Percentiles rank a stretch among this genome's conserved stretches.
These are phyloP conservation scores for Upupa epops DNA, from an alignment of 2,113 vertebrate species.

Conservation along the genomic window DNA sequence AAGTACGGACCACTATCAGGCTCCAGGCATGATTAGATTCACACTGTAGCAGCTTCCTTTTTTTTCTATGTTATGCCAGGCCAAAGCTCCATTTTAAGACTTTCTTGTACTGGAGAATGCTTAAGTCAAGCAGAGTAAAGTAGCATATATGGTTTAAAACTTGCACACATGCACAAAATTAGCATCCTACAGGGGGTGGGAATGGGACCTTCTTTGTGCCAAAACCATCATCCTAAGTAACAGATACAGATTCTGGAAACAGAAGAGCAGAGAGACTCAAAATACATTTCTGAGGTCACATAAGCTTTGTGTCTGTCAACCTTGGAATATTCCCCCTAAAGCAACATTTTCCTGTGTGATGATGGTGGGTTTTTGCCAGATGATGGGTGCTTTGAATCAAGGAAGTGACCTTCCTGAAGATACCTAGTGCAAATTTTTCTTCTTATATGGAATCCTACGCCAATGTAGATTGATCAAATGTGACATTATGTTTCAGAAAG, in stretches of 20 bases:
- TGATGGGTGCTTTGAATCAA: constrained; percentile 21
- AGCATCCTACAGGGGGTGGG: not conserved
- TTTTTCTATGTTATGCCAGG: not conserved
- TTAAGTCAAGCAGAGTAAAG: not conserved
- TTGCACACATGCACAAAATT: not conserved
- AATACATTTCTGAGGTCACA: constrained; percentile 15
- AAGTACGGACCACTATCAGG: not conserved
- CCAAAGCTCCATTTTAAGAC: not conserved
- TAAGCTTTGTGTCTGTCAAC: constrained; percentile 17
- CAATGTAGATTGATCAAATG: not conserved
- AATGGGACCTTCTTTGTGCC: not conserved
- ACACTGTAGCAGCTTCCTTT: not conserved
- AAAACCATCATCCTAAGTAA: not conserved
- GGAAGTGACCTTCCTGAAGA: constrained; percentile 24
- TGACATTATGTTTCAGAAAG: not conserved
- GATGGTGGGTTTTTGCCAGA: not conserved
- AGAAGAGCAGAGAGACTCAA: not conserved
- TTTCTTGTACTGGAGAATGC: not conserved
- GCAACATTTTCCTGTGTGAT: constrained; percentile 8
- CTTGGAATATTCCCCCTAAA: constrained; percentile 7
- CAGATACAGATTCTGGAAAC: not conserved
- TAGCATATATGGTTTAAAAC: not conserved
- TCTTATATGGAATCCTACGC: not conserved
- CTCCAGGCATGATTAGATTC: not conserved
- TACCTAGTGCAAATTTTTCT: not conserved